Percentiles rank a stretch among this genome's conserved stretches.
phyloP scores from a whole-genome alignment of 2,888 invertebrate species.

The Nineta flava region DNA sequence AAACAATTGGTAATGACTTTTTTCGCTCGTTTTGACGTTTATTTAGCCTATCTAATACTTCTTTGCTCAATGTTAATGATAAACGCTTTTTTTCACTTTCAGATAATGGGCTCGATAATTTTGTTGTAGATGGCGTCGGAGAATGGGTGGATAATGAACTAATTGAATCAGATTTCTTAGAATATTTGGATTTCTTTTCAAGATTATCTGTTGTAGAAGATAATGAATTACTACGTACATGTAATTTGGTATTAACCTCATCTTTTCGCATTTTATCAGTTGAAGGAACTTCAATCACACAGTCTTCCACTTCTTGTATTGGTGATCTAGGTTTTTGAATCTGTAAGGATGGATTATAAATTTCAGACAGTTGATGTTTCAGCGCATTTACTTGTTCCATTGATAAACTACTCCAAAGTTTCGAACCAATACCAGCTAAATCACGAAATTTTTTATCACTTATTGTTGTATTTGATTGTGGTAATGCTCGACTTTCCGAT shows the following conservation, averaged over 20 bases:
- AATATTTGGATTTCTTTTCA: slow-evolving; percentile 22
- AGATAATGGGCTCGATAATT: slow-evolving; percentile 28
- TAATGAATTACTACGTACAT: slow-evolving; percentile 41
- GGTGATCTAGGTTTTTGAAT: slow-evolving; percentile 19
- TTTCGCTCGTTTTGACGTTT: slow-evolving; percentile 23
- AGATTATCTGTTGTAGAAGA: slow-evolving; percentile 26
- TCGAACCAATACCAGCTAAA: slow-evolving; percentile 46
- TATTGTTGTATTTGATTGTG: slow-evolving; percentile 5
- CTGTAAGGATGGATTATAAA: slow-evolving; percentile 43
- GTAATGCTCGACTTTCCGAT: slow-evolving; percentile 25
- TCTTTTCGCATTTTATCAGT: slow-evolving; percentile 16
- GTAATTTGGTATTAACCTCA: slow-evolving; percentile 27
- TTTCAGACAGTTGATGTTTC: slow-evolving; percentile 64
- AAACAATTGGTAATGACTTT: slow-evolving; percentile 22
- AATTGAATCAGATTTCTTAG: slow-evolving; percentile 39
- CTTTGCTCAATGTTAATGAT: slow-evolving; percentile 55
- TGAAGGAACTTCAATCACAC: slow-evolving; percentile 42
- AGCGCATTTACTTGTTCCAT: slow-evolving; percentile 68
- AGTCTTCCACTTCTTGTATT: slow-evolving; percentile 30
- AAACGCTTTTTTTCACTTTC: slow-evolving; percentile 59
- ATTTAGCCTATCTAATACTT: slow-evolving; percentile 48
- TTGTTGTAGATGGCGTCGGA: slow-evolving; percentile 32
- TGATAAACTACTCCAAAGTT: slow-evolving; percentile 69
- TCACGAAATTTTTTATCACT: slow-evolving; percentile 18
- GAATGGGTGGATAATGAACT: slow-evolving; percentile 29